Evolutionary conservation across 2,888 invertebrate genomes (phyloP), one percentile per base, ranked within the genome.

Genomic region (Bursaphelenchus okinawaensis): DNA sequence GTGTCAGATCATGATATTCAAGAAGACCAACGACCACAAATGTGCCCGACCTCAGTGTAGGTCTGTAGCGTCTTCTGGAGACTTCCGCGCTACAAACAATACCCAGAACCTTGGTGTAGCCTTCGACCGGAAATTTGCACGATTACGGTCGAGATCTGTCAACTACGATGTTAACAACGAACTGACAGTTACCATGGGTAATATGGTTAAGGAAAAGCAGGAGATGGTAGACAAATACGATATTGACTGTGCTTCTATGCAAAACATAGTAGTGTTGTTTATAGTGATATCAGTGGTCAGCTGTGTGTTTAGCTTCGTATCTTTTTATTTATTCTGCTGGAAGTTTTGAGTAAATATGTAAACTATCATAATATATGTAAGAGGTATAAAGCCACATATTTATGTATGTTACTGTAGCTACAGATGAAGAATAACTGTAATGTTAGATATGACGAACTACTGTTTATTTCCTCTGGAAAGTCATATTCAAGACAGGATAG

Each of bases 1-100:
- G 65, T 80, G 80, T 57, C 77, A 78, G 60, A 77, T 80, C 24
- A 62, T 78, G 50, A 68, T 80, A 8, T 70, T 72, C 8, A 61
- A 76, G 22, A 80, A 78, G 67, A 73, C 79, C 4, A 4, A 67
- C 9, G 67, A 26, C 2, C 20, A 19, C 8, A n/a, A 51, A 51
- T 62, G 62, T 29, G 3, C 22, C 16, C 26, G 65, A 12, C 62
- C 62, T 19, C 20, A n/a, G 9, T 62, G 62, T 65, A 19, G 1
- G 4, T 19, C 29, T 9, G 22, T 52, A 16, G 12, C 40, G n/a
- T 1, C 40, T 3, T 16, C 40, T 1, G 40, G 40, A 40, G 40
- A 40, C 12, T 40, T 40, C 40, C 40, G 2, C 40, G 12, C 40
- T 12, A 12, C n/a, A n/a, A 6, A 40, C 6, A 12, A 40, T 16